These are phyloP conservation scores for Hyperoplus lanceolatus DNA, from an alignment of 2,797 vertebrate species.

Conservation along the genomic window DNA sequence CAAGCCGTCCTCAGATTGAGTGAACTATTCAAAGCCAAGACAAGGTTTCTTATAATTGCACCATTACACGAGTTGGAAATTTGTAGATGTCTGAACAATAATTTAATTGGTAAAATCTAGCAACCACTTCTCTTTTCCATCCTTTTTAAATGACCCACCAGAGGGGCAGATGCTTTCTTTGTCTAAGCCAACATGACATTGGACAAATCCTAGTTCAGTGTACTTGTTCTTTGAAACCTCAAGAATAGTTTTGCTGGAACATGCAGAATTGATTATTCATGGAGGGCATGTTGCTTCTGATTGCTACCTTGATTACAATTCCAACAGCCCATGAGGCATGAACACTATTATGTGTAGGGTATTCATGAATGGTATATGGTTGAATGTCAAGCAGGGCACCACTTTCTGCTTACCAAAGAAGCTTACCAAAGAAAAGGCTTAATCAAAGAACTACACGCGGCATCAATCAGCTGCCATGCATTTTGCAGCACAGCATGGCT, in stretches of 20 bases:
- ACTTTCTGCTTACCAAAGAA: constrained; percentile 27
- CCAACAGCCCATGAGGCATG: constrained; percentile 33
- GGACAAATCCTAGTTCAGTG: constrained; percentile 1
- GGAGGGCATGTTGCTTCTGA: constrained; percentile 57
- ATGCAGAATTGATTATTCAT: constrained; percentile 56
- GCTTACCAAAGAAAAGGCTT: constrained; percentile 59
- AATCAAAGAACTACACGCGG: constrained; percentile 67
- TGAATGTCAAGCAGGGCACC: constrained; percentile 41
- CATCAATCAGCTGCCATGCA: constrained; percentile 76
- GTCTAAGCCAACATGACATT: neutral
- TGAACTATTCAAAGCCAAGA: constrained; percentile 1
- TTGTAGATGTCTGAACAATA: neutral
- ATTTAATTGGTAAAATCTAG: neutral
- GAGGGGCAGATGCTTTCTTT: constrained; percentile 3
- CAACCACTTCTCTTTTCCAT: neutral
- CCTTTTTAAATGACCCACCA: neutral
- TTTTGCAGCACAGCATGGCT: constrained; percentile 68
- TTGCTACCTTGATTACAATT: constrained; percentile 72
- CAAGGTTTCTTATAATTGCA: neutral
- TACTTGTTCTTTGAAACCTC: neutral
- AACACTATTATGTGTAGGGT: constrained; percentile 48
- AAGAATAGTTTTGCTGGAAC: constrained; percentile 34
- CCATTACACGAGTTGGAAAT: neutral
- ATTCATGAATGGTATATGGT: constrained; percentile 50
- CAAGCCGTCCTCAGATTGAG: neutral